phyloP scores from a whole-genome alignment of 2,888 invertebrate species.

The Yponomeuta malinellus region DNA sequence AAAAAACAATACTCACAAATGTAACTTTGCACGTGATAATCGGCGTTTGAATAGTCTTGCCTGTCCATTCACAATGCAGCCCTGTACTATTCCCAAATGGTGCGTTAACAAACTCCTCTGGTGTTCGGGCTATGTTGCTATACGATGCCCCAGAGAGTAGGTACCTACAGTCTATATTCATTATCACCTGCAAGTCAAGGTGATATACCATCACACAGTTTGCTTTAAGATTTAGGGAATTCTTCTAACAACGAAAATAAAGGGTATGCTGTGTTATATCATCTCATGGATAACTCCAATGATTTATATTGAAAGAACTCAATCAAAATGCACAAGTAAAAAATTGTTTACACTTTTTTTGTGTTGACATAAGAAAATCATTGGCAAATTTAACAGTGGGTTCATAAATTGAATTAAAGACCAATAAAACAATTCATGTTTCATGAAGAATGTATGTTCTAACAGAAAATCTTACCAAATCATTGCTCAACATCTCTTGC shows the following conservation, averaged over 20 bases:
- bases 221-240: too few relatives aligned
- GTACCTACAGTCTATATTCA: slow-evolving; percentile 55
- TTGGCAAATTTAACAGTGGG: too few relatives aligned
- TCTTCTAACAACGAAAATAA: too few relatives aligned
- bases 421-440: too few relatives aligned
- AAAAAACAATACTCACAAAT: slow-evolving; percentile 45
- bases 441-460: too few relatives aligned
- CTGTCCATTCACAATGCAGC: slow-evolving; percentile 57
- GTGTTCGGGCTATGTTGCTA: slow-evolving; percentile 32
- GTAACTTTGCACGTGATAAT: slow-evolving; percentile 63
- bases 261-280: too few relatives aligned
- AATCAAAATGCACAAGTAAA: too few relatives aligned
- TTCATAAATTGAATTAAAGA: too few relatives aligned
- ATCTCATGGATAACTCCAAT: too few relatives aligned
- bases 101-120: slow-evolving; percentile 58
- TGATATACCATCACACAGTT: background rate
- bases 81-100: slow-evolving; percentile 60
- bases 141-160: slow-evolving; percentile 56
- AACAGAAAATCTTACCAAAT: slow-evolving; percentile 37
- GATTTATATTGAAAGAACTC: too few relatives aligned
- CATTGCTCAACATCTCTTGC: slow-evolving; percentile 38
- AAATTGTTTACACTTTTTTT: too few relatives aligned
- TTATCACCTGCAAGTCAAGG: slow-evolving; percentile 38
- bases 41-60: slow-evolving; percentile 53
- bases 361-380: too few relatives aligned